Percentiles rank a stretch among this genome's conserved stretches.
phyloP scores from a whole-genome alignment of 1,140 invertebrate genomes.

The Matsumurasca onukii region DNA sequence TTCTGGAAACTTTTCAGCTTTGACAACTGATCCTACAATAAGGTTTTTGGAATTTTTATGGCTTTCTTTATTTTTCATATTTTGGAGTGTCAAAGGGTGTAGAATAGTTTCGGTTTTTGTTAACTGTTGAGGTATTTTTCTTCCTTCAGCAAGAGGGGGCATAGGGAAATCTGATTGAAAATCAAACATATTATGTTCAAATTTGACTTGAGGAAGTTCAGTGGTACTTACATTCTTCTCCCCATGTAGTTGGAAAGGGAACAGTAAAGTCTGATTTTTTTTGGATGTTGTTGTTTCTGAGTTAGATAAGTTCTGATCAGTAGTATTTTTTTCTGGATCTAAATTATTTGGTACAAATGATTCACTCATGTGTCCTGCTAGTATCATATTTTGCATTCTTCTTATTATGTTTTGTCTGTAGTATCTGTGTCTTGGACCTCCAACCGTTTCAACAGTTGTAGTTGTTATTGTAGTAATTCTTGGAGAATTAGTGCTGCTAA shows the following conservation, averaged over 20 bases:
- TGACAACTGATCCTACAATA: not conserved
- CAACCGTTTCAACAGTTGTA: not conserved
- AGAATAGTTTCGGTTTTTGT: not conserved
- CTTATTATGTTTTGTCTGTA: slow-evolving; percentile 7
- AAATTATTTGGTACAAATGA: not conserved
- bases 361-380: slow-evolving; percentile 7
- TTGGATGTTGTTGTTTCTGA: not conserved
- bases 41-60: not conserved
- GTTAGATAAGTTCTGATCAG: not conserved
- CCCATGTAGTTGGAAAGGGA: not conserved
- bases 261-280: not conserved
- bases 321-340: not conserved
- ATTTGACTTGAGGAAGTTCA: not conserved
- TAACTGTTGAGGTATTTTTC: not conserved
- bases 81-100: not conserved
- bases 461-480: not conserved
- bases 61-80: not conserved
- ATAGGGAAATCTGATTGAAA: slow-evolving; percentile 3
- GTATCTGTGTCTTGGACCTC: not conserved
- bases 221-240: not conserved
- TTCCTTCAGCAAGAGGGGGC: not conserved
- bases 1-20: slow-evolving; percentile 38
- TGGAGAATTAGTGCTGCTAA: not conserved
- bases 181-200: not conserved
- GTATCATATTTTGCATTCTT: slow-evolving; percentile 10